Base-by-base conservation (phyloP, 1,140 invertebrate species). In the Medauroidea extradentata region DNA sequence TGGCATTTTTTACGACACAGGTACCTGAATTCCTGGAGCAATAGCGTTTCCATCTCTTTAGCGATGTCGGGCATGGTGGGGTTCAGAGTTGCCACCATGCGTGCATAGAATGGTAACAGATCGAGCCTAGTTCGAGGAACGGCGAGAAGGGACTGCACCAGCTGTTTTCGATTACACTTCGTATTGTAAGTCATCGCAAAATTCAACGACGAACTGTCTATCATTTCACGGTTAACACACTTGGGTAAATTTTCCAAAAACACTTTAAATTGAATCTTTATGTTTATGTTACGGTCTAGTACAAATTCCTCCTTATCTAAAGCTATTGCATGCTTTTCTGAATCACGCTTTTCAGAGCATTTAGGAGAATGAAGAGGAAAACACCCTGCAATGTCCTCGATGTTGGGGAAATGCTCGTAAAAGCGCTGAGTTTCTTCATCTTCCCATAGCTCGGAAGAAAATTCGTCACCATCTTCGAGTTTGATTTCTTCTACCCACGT, bases 1-100 rank as follows among this genome's bases (percentile, higher is more conserved):
- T 98, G 96, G 78, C 98, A 94, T 73, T 98, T 98, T 77, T 98
- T 98, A 38, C 88, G 84, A 19, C 98, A 90, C 74, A 96, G 94
- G 78, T 93, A 97, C 67, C 89, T 90, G 70, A 99, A 96, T 73
- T 98, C 95, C 68, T 93, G 90, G 69, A 94, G 93, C 3, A 99
- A 73, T 79, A 94, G 85, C 60, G 88, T 84, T 60, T 87, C 86
- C 1, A 99, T 73, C 70, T 99, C 96, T 49, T 85, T 85, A 14
- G 88, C 89, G 24, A 87, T 70, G 64, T 85, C 82, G n/a, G 83
- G 81, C 77, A 97, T 86, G 23, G 93, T 91, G 9, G 94, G 91
- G 73, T 93, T 85, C 11, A 99, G 78, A 61, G 92, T 96, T 7
- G 96, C 96, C 19, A 96, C 90, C 60, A 99, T 85, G 54, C 96